Base-by-base conservation (phyloP, 2,113 vertebrate species). In the Urocitellus parryii region DNA sequence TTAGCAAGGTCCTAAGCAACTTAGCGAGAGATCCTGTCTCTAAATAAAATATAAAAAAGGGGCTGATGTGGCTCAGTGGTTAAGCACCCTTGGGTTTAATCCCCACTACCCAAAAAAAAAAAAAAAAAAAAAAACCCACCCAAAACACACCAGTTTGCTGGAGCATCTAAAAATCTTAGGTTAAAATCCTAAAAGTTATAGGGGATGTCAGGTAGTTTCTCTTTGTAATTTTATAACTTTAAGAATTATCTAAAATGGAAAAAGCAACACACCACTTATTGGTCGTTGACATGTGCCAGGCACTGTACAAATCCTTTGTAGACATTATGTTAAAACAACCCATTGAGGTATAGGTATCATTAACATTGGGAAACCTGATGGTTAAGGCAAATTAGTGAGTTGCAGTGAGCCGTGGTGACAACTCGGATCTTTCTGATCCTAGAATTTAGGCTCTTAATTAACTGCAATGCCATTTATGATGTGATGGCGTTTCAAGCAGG, bases 191-290 rank as follows among this genome's bases (percentile, higher is more conserved):
- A 72, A 63, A 81, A 77, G 34, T 83, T 88, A 84, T 0, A 72
- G 51, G 39, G 25, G 3, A 61, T 51, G 3, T 67, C 37, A 76
- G 37, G 7, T 78, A 34, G 32, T 32, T 72, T 91, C 87, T 90
- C 58, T 83, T 88, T 91, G 73, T 85, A 89, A 73, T 58, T 89
- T 95, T 79, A 37, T 18, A 82, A 39, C 67, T 76, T 90, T 42
- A 6, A 45, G 5, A 91, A 63, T 82, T 92, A n/a, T 34, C 39
- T 89, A 67, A 91, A 93, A 37, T 51, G 37, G 39, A 65, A 79
- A 83, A 90, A 65, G 14, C 34, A 65, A 18, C 37, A 45, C 84
- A 18, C 51, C 9, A 32, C 8, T 81, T 95, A 72, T 58, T 94
- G 56, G 8, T 94, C 39, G 61, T 29, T 70, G n/a, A 61, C 39